A percentile compares a stretch with the other conserved stretches of the same genome.
Evolutionary conservation across 1,140 invertebrate species (phyloP).

Genomic region (Phenacoccus solenopsis): DNA sequence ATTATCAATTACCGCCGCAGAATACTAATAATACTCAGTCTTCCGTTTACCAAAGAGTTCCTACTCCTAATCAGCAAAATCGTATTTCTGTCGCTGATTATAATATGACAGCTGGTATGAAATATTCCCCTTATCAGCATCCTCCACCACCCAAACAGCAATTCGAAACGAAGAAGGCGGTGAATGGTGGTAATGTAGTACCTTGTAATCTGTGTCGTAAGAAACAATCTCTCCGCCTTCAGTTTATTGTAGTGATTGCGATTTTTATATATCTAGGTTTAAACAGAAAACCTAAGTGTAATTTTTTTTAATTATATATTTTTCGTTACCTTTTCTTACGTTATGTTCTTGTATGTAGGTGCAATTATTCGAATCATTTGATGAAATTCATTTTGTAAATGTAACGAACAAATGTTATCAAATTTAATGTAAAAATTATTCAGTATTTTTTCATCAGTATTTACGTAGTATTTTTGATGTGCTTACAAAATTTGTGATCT

Average conservation of each 20-base stretch:
- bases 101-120: not conserved
- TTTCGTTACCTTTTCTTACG: not conserved
- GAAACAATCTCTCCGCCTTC: constrained; percentile 58
- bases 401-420: not conserved
- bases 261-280: constrained; percentile 82
- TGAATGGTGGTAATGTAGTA: constrained; percentile 28
- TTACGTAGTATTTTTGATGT: not conserved
- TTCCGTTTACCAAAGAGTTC: constrained; percentile 27
- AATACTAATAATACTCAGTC: not conserved
- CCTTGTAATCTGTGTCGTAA: constrained; percentile 74
- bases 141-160: constrained; percentile 31
- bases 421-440: too few relatives aligned
- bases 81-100: constrained; percentile 18
- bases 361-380: too few relatives aligned
- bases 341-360: not conserved
- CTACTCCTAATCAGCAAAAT: constrained; percentile 28
- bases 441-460: too few relatives aligned
- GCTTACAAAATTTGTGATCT: not conserved
- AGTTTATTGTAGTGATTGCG: constrained; percentile 75
- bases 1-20: not conserved
- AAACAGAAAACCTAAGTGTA: constrained; percentile 39
- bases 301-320: not conserved
- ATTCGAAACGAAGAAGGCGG: constrained; percentile 17
- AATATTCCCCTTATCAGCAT: constrained; percentile 34
- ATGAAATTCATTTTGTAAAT: not conserved